Evolutionary conservation across 1,140 invertebrate species (phyloP).

Genomic region (Dicyema japonicum): DNA sequence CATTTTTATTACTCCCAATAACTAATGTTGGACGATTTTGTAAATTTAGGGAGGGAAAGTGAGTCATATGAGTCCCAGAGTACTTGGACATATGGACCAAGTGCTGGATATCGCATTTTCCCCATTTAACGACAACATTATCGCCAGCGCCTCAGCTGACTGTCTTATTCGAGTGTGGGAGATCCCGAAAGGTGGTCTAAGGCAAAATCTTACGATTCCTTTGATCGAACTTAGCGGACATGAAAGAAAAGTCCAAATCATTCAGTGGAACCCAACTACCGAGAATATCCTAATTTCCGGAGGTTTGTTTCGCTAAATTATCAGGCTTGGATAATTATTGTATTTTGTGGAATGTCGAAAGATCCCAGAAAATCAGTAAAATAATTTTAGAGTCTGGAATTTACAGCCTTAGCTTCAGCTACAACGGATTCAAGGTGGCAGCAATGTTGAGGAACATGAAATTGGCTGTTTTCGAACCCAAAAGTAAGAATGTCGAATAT

Average conservation of each 20-base stretch:
- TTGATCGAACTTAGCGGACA: slow-evolving; percentile 60
- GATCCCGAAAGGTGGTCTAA: slow-evolving; percentile 26
- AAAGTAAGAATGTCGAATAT: too few species aligned
- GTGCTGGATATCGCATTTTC: slow-evolving; percentile 93
- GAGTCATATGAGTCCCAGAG: slow-evolving; percentile 57
- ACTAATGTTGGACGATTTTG: slow-evolving; percentile 35
- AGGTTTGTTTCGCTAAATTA: too few species aligned
- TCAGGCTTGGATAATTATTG: too few species aligned
- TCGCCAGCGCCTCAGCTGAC: slow-evolving; percentile 86
- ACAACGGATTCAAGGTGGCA: too few species aligned
- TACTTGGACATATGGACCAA: slow-evolving; percentile 82
- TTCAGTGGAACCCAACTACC: slow-evolving; percentile 82
- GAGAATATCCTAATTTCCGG: slow-evolving; percentile 66
- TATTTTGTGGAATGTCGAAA: too few species aligned
- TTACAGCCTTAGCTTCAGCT: too few species aligned
- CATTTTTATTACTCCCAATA: slow-evolving; percentile 79
- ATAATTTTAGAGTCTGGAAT: too few species aligned
- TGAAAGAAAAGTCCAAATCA: slow-evolving; percentile 65
- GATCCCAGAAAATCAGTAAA: too few species aligned
- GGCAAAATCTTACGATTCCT: slow-evolving; percentile 55
- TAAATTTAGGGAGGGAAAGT: slow-evolving; percentile 50
- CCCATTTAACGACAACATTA: slow-evolving; percentile 86
- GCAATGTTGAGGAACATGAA: too few species aligned
- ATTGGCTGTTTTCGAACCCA: too few species aligned
- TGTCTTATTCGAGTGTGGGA: slow-evolving; percentile 75